A percentile compares a stretch with the other conserved stretches of the same genome.
These are phyloP conservation scores for Phocides pigmalion DNA, from an alignment of 1,140 invertebrate species.

Conservation along the genomic window DNA sequence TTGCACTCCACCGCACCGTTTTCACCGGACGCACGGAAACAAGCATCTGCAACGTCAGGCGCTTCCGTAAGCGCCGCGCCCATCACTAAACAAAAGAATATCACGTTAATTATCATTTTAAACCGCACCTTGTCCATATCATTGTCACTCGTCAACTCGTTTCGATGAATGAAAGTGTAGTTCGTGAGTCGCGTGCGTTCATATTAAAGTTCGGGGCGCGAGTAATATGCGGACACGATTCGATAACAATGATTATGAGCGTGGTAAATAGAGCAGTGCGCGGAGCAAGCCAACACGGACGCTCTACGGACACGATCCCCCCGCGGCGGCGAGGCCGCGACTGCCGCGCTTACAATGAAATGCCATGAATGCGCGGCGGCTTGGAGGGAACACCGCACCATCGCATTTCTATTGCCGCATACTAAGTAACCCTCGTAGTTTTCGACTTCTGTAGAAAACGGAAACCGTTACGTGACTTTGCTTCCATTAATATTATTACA, in stretches of 20 bases:
- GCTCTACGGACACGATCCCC: conserved; percentile 66
- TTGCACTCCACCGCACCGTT: conserved; percentile 81
- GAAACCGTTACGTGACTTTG: conserved; percentile 72
- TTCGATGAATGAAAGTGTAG: conserved; percentile 64
- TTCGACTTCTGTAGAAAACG: conserved; percentile 67
- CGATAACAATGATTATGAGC: conserved; percentile 60
- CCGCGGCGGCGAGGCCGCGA: conserved; percentile 68
- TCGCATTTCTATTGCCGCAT: conserved; percentile 73
- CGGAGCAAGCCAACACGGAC: conserved; percentile 38
- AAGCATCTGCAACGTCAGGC: conserved; percentile 70
- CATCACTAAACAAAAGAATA: conserved; percentile 81
- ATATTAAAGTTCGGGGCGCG: conserved; percentile 61
- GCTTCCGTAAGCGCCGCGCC: conserved; percentile 78
- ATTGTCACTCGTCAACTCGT: conserved; percentile 77
- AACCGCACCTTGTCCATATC: conserved; percentile 75
- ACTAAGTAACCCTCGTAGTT: conserved; percentile 73
- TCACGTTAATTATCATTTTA: conserved; percentile 80
- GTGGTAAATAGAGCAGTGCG: conserved; percentile 61
- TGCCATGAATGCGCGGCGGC: conserved; percentile 71
- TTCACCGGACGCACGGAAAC: conserved; percentile 87
- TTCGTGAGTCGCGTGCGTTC: conserved; percentile 58
- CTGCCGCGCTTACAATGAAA: conserved; percentile 73
- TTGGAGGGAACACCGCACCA: conserved; percentile 59
- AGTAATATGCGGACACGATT: conserved; percentile 56
- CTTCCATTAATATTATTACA: conserved; percentile 57